phyloP scores from a whole-genome alignment of 1,140 invertebrate genomes.

The Cydia splendana region DNA sequence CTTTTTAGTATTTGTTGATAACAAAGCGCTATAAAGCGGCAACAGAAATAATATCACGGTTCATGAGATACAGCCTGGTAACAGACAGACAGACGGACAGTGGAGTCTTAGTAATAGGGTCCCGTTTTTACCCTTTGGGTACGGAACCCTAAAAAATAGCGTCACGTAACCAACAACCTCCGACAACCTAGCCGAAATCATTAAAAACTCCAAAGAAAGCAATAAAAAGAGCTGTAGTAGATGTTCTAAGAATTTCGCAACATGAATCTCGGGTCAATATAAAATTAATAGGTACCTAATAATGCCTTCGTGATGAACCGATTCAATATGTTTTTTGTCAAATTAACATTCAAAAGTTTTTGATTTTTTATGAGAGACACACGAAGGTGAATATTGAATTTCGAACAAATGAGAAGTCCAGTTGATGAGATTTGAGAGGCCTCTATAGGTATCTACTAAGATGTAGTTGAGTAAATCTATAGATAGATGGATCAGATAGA shows the following conservation, averaged over 20 bases:
- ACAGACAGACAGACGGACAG: too few species aligned
- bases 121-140: too few species aligned
- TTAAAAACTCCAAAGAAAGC: too few species aligned
- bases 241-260: neutral
- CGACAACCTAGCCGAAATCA: too few species aligned
- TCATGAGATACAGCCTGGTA: too few species aligned
- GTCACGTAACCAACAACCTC: neutral
- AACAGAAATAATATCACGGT: too few species aligned
- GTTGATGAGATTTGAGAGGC: slow-evolving; percentile 8
- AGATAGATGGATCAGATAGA: neutral
- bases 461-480: neutral
- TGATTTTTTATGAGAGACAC: neutral
- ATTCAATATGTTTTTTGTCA: slow-evolving; percentile 8
- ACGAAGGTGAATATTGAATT: slow-evolving; percentile 28
- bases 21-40: too few species aligned
- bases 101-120: too few species aligned
- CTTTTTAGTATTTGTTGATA: too few species aligned
- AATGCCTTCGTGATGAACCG: neutral
- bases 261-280: neutral
- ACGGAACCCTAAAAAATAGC: too few species aligned
- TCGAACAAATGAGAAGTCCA: slow-evolving; percentile 17
- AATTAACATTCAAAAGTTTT: neutral
- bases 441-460: neutral
- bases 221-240: neutral
- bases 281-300: neutral